A percentile compares a stretch with the other conserved stretches of the same genome.
Conservation (phyloP, 2,797 vertebrate genomes). For the Argyrosomus regius region DNA sequence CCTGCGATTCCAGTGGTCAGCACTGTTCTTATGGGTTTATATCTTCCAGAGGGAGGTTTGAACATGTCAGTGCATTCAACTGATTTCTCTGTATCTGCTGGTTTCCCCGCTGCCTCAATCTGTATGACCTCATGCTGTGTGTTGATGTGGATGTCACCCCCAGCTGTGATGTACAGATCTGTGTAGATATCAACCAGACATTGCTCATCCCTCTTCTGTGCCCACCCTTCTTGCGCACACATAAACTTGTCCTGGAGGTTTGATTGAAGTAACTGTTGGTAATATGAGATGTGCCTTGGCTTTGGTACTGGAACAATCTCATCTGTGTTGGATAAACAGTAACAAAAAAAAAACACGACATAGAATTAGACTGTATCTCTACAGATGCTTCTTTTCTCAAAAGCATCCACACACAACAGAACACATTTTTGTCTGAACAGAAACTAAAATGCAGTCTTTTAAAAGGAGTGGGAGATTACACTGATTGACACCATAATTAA, state of each 20-base stretch:
- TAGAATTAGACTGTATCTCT: too few species aligned
- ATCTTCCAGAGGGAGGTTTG: constrained; percentile 11
- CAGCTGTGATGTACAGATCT: constrained; percentile 19
- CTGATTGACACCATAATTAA: too few species aligned
- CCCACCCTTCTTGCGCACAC: constrained; percentile 34
- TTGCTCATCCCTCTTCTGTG: neutral
- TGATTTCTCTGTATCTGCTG: constrained; percentile 1
- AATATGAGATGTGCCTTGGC: constrained; percentile 17
- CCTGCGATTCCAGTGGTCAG: constrained; percentile 46
- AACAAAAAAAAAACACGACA: too few species aligned
- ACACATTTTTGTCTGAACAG: too few species aligned
- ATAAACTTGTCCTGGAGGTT: constrained; percentile 36
- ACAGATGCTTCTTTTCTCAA: too few species aligned
- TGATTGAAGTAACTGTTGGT: constrained; percentile 27
- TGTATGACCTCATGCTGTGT: constrained; percentile 33
- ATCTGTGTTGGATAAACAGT: constrained; percentile 8
- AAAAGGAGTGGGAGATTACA: too few species aligned
- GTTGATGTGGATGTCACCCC: constrained; percentile 11
- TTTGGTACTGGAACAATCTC: constrained; percentile 28
- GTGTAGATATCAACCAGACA: constrained; percentile 48
- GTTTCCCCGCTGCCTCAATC: constrained; percentile 8
- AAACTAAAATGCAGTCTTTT: too few species aligned
- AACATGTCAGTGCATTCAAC: constrained; percentile 31
- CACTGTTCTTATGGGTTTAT: constrained; percentile 26
- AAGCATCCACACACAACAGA: too few species aligned